phyloP scores from a whole-genome alignment of 2,888 invertebrate genomes.

The Caenorhabditis sp. region DNA sequence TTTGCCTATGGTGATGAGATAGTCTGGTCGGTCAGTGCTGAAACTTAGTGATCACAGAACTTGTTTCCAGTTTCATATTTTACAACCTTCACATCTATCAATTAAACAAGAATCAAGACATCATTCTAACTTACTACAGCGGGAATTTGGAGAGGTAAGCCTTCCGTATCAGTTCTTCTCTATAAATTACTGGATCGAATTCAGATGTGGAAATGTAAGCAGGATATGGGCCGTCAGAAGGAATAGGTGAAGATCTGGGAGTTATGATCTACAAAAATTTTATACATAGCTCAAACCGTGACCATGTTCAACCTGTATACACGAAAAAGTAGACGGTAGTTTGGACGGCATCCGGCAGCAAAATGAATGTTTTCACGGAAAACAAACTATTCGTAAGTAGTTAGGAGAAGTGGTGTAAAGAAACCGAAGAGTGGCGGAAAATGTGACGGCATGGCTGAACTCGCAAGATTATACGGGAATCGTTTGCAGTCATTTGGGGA shows the following conservation, averaged over 20 bases:
- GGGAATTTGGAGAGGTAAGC: slow-evolving; percentile 64
- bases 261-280: slow-evolving; percentile 55
- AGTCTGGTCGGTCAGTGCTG: slow-evolving; percentile 63
- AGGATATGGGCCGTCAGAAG: slow-evolving; percentile 42
- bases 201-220: slow-evolving; percentile 62
- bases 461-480: slow-evolving; percentile 57
- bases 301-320: slow-evolving; percentile 57
- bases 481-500: slow-evolving; percentile 56
- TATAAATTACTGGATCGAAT: slow-evolving; percentile 66
- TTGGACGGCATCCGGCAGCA: slow-evolving; percentile 43
- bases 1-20: slow-evolving; percentile 63
- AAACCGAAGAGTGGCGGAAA: slow-evolving; percentile 40
- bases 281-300: background rate
- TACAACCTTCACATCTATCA: background rate
- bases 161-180: slow-evolving; percentile 64
- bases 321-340: slow-evolving; percentile 45
- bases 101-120: background rate
- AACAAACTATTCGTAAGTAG: slow-evolving; percentile 17
- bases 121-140: slow-evolving; percentile 38
- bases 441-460: slow-evolving; percentile 58
- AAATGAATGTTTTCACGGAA: slow-evolving; percentile 43
- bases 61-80: slow-evolving; percentile 19
- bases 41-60: slow-evolving; percentile 42
- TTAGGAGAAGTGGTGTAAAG: slow-evolving; percentile 4
- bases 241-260: slow-evolving; percentile 59